Base-by-base conservation (phyloP, 2,888 invertebrate species). In the Rhaphigaster nebulosa region DNA sequence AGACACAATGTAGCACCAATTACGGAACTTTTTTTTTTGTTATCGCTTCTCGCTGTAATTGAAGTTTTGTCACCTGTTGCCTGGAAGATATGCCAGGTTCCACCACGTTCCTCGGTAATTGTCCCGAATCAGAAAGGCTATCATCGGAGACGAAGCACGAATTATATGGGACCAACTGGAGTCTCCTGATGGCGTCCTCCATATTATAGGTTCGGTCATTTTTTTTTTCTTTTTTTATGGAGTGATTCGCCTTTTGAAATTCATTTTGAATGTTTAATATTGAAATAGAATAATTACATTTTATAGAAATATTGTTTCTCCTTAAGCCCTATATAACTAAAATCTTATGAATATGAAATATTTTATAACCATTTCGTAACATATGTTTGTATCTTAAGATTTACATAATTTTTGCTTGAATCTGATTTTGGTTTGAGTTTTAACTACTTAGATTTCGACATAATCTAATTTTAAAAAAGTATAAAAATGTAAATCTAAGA, bases 91-190 rank as follows among this genome's bases (percentile, higher is more conserved):
- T n/a, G 45, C 23, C 45, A 26, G 45, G 45, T 84, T 84, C 84
- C 84, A 84, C 84, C 84, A 84, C 84, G 84, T 84, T 45, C 84
- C 45, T 45, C 45, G 84, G 84, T 84, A 84, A 84, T 84, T 84
- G 84, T 84, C 84, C 45, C 12, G 41, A n/a, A 84, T 84, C 84
- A 84, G 84, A 23, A 84, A 84, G 84, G 84, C 84, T 84, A 84
- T 84, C 84, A 84, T 84, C 45, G 45, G 70, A 50, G 45, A 13
- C 84, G n/a, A 84, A 50, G 45, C 84, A 84, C 84, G 84, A 50
- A 84, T 84, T 84, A 84, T 45, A 84, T 84, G n/a, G 84, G n/a
- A n/a, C 45, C 45, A 41, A 84, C 84, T 84, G 38, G 26, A n/a
- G 41, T 84, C 84, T 84, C 50, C 45, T 12, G 15, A 84, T 12